Percentiles rank a stretch among this genome's conserved stretches.
Conservation (phyloP, 2,797 vertebrate genomes). For the Acipenser ruthenus region DNA sequence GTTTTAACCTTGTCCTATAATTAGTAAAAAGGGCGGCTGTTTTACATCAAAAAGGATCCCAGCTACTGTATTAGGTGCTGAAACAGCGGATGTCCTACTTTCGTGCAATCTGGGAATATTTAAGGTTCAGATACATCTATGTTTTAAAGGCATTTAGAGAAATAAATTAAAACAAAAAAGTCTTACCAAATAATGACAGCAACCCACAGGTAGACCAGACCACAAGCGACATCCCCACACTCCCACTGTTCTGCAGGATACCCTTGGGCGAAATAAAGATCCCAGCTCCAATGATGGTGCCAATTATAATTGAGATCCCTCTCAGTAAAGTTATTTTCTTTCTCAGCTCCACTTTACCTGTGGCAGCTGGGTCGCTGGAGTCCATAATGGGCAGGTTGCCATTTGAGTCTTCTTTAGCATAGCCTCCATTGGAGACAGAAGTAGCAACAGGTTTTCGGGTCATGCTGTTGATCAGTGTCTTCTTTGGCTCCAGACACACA, state of each 20-base stretch:
- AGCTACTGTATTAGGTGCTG: too few relatives aligned
- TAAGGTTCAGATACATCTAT: too few relatives aligned
- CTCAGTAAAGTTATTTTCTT: conserved; percentile 87
- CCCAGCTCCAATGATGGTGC: conserved; percentile 90
- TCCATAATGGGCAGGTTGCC: conserved; percentile 30
- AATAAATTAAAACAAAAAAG: too few relatives aligned
- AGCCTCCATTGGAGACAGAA: conserved; percentile 31
- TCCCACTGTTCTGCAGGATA: conserved; percentile 83
- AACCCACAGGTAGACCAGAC: conserved; percentile 84
- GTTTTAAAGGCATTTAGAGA: too few relatives aligned
- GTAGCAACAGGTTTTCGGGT: conserved; percentile 46
- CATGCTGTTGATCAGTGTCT: conserved; percentile 49
- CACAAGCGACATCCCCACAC: conserved; percentile 81
- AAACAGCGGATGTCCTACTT: too few relatives aligned
- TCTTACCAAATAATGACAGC: conserved; percentile 83
- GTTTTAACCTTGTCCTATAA: too few relatives aligned
- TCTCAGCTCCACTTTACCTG: conserved; percentile 68
- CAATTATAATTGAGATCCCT: conserved; percentile 87
- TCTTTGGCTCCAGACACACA: too few relatives aligned
- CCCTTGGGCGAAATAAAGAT: conserved; percentile 97
- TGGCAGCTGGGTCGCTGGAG: conserved; percentile 11
- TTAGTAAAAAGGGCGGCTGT: too few relatives aligned
- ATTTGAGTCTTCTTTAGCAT: conserved; percentile 34
- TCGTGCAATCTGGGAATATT: too few relatives aligned
- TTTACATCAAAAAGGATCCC: too few relatives aligned